Evolutionary conservation across 1,140 invertebrate genomes (phyloP).

Genomic region (Bombus pascuorum): DNA sequence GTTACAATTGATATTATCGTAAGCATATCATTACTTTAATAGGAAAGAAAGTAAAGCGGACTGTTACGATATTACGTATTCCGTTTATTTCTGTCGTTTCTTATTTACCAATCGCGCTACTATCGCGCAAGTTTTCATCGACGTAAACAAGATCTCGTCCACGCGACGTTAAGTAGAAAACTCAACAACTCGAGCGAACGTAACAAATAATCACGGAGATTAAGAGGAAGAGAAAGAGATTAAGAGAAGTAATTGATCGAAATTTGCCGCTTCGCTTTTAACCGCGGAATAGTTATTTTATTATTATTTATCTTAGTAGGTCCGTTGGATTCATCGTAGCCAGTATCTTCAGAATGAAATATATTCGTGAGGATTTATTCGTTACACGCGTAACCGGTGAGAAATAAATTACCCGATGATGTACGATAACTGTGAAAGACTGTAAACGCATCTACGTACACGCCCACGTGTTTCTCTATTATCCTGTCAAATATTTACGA

Average conservation of each 20-base stretch:
- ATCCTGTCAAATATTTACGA: slow-evolving; percentile 52
- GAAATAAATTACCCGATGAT: slow-evolving; percentile 48
- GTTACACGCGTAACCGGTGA: neutral
- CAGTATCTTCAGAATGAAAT: neutral
- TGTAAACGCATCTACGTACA: slow-evolving; percentile 6
- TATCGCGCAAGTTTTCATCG: too few relatives aligned
- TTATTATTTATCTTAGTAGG: neutral
- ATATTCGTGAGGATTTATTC: neutral
- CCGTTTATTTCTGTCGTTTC: too few relatives aligned
- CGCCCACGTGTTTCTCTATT: slow-evolving; percentile 35
- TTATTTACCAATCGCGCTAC: too few relatives aligned
- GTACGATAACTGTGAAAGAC: slow-evolving; percentile 12
- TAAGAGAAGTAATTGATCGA: neutral
- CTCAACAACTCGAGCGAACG: neutral
- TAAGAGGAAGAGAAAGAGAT: neutral
- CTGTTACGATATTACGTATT: too few relatives aligned
- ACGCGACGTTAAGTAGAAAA: neutral
- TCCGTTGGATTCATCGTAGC: neutral
- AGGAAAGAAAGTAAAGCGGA: too few relatives aligned
- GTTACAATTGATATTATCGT: too few relatives aligned
- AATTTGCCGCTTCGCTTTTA: neutral
- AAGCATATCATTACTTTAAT: too few relatives aligned
- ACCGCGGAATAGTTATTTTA: neutral
- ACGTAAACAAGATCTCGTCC: too few relatives aligned
- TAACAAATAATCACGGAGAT: neutral